Evolutionary conservation across 2,888 invertebrate genomes (phyloP).

Genomic region (Drosophila gaucha): DNA sequence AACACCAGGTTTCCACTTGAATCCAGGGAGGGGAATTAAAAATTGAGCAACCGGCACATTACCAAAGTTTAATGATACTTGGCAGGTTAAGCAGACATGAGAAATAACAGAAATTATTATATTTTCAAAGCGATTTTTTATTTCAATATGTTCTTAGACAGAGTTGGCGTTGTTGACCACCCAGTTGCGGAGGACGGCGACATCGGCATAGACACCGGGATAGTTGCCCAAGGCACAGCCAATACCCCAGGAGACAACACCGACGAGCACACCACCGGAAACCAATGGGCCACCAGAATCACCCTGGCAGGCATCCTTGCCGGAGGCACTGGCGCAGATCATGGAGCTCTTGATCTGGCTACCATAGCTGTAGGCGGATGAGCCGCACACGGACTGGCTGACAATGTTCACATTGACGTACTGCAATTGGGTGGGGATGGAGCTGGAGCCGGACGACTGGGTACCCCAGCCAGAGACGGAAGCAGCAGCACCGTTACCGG

Average conservation of each 20-base stretch:
- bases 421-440: constrained; percentile 82
- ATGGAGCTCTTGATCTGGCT: constrained; percentile 46
- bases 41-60: too few relatives aligned
- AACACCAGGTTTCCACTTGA: too few relatives aligned
- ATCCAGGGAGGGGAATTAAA: too few relatives aligned
- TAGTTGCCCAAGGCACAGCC: constrained; percentile 66
- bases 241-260: constrained; percentile 77
- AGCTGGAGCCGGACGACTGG: constrained; percentile 62
- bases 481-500: constrained; percentile 59
- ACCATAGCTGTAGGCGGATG: constrained; percentile 81
- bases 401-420: constrained; percentile 84
- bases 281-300: constrained; percentile 80
- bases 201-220: constrained; percentile 65
- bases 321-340: constrained; percentile 64
- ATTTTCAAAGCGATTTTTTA: background rate
- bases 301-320: constrained; percentile 70
- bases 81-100: too few relatives aligned
- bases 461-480: constrained; percentile 75
- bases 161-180: constrained; percentile 28
- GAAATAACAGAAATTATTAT: too few relatives aligned
- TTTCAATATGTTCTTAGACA: constrained; percentile 26
- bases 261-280: constrained; percentile 51
- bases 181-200: constrained; percentile 56
- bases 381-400: constrained; percentile 82
- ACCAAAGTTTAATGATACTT: too few relatives aligned